Conservation (phyloP, 2,888 invertebrate species). For the Oeneis ivallda region DNA sequence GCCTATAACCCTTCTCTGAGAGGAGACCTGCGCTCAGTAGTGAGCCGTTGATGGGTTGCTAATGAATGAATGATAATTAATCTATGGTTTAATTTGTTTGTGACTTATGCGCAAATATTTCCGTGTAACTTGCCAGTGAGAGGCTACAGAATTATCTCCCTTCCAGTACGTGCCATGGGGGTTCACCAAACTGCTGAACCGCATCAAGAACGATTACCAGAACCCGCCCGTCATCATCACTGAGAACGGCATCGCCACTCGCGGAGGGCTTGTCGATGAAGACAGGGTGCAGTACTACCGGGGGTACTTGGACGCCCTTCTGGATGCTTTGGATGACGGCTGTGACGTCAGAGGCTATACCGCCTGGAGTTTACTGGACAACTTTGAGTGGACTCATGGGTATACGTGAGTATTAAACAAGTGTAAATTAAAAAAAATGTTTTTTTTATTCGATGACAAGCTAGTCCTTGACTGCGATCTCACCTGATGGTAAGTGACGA, state of each 20-base stretch:
- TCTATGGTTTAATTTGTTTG: too few species aligned
- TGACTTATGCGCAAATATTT: too few species aligned
- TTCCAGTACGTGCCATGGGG: constrained; percentile 77
- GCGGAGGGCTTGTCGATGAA: constrained; percentile 68
- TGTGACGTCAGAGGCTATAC: constrained; percentile 69
- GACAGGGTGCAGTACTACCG: constrained; percentile 65
- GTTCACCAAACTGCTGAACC: constrained; percentile 75
- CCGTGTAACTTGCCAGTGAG: too few species aligned
- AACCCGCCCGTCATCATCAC: constrained; percentile 58
- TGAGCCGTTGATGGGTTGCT: too few species aligned
- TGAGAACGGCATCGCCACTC: constrained; percentile 77
- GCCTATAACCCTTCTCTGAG: too few species aligned
- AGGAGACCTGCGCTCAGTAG: too few species aligned
- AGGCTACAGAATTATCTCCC: too few species aligned
- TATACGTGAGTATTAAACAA: constrained; percentile 65
- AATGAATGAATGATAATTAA: too few species aligned
- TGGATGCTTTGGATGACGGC: constrained; percentile 58
- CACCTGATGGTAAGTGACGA: too few species aligned
- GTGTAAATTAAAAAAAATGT: too few species aligned
- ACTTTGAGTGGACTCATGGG: constrained; percentile 80
- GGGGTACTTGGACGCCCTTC: constrained; percentile 62
- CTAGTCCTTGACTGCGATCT: too few species aligned
- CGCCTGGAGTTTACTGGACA: constrained; percentile 82
- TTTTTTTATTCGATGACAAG: too few species aligned
- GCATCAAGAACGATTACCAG: constrained; percentile 44